A percentile compares a stretch with the other conserved stretches of the same genome.
These are phyloP conservation scores for Lutraria rhynchaena DNA, from an alignment of 1,140 invertebrate species.

Conservation along the genomic window DNA sequence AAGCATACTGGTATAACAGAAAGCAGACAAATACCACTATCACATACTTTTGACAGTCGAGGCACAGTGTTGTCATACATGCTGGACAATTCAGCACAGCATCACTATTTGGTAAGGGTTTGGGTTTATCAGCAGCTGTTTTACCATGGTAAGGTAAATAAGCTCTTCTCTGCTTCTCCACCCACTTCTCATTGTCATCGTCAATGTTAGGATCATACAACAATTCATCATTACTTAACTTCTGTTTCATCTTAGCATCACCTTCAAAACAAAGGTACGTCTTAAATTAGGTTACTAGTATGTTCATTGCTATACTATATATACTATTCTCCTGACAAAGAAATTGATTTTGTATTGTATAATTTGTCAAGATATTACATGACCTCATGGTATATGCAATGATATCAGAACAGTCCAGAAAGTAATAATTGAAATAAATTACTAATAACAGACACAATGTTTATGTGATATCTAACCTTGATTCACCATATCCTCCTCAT, in stretches of 20 bases:
- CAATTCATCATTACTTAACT: slow-evolving; percentile 83
- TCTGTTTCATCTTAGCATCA: slow-evolving; percentile 58
- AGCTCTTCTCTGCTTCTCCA: slow-evolving; percentile 81
- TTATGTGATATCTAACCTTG: slow-evolving; percentile 46
- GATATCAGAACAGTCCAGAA: too few species aligned
- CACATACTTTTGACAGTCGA: slow-evolving; percentile 85
- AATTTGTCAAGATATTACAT: too few species aligned
- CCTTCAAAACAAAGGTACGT: slow-evolving; percentile 49
- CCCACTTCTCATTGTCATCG: slow-evolving; percentile 85
- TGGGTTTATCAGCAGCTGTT: slow-evolving; percentile 37
- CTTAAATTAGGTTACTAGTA: too few species aligned
- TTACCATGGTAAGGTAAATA: slow-evolving; percentile 60
- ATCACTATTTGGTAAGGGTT: slow-evolving; percentile 81
- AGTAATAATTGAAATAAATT: too few species aligned
- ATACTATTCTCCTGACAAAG: too few species aligned
- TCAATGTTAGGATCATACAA: slow-evolving; percentile 86
- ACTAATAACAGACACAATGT: too few species aligned
- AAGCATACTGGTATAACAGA: too few species aligned
- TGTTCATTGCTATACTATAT: too few species aligned
- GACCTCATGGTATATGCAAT: too few species aligned
- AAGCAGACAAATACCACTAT: background rate
- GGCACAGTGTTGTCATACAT: slow-evolving; percentile 85
- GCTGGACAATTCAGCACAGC: slow-evolving; percentile 87
- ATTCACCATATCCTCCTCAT: slow-evolving; percentile 80
- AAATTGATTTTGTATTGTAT: too few species aligned